phyloP scores from a whole-genome alignment of 2,797 vertebrate genomes.

The Scyliorhinus canicula region DNA sequence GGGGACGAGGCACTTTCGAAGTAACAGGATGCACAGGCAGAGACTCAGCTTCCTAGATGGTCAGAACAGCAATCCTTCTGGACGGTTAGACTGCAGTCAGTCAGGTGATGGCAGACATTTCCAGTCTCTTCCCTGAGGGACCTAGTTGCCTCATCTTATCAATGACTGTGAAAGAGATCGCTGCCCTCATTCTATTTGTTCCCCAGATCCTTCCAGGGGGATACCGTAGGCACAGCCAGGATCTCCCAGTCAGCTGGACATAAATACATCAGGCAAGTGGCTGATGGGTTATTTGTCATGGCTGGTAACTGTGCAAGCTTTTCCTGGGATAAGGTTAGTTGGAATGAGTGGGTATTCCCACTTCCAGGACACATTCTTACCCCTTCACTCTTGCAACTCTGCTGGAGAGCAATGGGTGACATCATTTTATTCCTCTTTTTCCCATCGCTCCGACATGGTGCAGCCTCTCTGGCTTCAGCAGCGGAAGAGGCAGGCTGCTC shows the following conservation, averaged over 20 bases:
- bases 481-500: no score
- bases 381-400: no score
- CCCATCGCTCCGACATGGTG: no score
- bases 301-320: not conserved
- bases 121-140: not conserved
- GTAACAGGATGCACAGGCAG: not conserved
- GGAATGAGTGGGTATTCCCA: not conserved
- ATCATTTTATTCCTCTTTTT: no score
- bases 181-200: no score
- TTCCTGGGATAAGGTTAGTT: not conserved
- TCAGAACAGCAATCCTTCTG: not conserved
- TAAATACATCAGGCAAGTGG: not conserved
- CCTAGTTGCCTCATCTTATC: not conserved
- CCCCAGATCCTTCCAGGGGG: not conserved
- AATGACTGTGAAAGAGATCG: not conserved
- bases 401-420: no score
- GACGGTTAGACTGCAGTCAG: not conserved
- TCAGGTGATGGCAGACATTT: not conserved
- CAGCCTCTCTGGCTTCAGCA: no score
- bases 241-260: not conserved
- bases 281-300: not conserved
- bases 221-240: not conserved
- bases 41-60: not conserved
- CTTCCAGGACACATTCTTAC: no score
- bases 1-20: not conserved